Base-by-base conservation (phyloP, 2,113 vertebrate genomes). In the Aepyceros melampus region DNA sequence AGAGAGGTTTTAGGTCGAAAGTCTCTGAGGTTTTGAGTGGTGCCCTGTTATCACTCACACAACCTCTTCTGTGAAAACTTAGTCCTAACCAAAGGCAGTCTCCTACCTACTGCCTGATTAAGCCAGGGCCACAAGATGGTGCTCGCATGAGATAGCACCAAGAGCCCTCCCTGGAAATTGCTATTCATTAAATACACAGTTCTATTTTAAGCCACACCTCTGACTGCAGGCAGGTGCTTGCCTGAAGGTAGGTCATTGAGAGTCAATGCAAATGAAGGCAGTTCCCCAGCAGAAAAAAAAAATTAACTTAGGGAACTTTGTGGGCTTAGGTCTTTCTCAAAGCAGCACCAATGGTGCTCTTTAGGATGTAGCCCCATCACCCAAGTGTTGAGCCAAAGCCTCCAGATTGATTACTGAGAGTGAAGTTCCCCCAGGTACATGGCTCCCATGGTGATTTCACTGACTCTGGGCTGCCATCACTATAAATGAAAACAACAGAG, bases 161-260 rank as follows among this genome's bases (percentile, higher is more conserved):
- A 94, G 95, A 55, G 19, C 9, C 67, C 43, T 12, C 43, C 27
- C 7, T 60, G 64, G 74, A 83, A 53, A 96, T 62, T 94, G 55
- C 74, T 87, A 89, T 87, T 87, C 92, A 95, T 94, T 92, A 92
- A 88, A 92, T 79, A 94, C 58, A 47, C 6, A 6, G 29, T 84
- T 97, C 92, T 97, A 94, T 95, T 98, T 98, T 97, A 98, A 96
- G 94, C 67, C 81, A 97, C 43, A 95, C 43, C 53, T 94, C 94
- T 97, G 62, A 91, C 88, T 89, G 33, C 33, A 79, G 51, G 89
- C 45, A 1, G 19, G 71, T 90, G 56, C 93, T 97, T 97, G 90
- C 96, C 88, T 91, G 56, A 91, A 95, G 96, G 67, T 96, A 95
- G 93, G 92, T 97, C 93, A 96, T 8, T 94, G 88, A 95, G 45